Evolutionary conservation across 2,113 vertebrate genomes (phyloP).

Genomic region (Mohoua ochrocephala): DNA sequence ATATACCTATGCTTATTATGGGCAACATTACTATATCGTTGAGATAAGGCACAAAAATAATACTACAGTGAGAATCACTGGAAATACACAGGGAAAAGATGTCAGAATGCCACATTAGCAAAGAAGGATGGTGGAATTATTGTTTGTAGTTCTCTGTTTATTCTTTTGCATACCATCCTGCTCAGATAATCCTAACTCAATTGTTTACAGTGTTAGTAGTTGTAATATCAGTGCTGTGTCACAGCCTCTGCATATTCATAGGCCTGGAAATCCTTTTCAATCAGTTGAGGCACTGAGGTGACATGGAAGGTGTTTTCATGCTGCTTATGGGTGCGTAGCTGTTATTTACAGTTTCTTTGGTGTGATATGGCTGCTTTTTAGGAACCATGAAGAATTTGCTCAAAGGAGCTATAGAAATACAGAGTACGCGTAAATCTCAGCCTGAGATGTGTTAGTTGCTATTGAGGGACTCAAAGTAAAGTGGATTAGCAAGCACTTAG

Average conservation of each 20-base stretch:
- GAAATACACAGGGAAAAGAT: neutral
- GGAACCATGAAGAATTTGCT: neutral
- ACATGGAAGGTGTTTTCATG: neutral
- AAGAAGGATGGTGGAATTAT: neutral
- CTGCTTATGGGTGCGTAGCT: fast-evolving
- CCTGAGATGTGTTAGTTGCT: neutral
- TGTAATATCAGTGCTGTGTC: neutral
- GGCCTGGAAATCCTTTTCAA: neutral
- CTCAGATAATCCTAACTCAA: neutral
- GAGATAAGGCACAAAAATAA: neutral
- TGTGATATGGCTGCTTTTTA: neutral
- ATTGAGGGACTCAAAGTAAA: neutral
- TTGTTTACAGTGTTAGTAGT: neutral
- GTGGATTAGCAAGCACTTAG: neutral
- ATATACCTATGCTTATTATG: neutral
- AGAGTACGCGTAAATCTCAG: neutral
- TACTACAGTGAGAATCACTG: neutral
- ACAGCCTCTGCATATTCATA: neutral
- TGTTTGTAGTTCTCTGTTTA: neutral
- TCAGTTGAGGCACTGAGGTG: neutral
- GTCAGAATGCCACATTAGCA: neutral
- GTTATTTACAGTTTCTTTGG: neutral
- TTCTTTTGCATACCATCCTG: neutral
- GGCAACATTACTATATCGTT: neutral
- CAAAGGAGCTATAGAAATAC: neutral